phyloP scores from a whole-genome alignment of 2,113 vertebrate species.

The Epinephelus fuscoguttatus region DNA sequence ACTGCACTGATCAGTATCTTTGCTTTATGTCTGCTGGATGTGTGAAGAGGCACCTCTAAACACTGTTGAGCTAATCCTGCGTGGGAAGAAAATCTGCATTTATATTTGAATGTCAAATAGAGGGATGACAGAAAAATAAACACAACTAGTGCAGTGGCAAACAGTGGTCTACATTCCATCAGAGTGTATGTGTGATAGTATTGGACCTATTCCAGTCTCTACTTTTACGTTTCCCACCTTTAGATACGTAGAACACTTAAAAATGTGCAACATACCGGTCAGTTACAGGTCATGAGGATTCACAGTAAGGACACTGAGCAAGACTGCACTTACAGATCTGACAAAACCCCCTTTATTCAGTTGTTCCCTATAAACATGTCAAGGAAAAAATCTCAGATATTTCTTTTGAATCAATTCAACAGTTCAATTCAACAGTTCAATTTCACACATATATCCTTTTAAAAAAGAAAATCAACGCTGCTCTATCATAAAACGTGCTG shows the following conservation, averaged over 20 bases:
- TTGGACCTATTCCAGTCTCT: neutral
- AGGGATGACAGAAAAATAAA: neutral
- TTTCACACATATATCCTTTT: neutral
- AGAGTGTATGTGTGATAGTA: neutral
- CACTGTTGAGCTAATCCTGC: neutral
- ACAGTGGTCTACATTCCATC: neutral
- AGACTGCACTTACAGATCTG: slow-evolving; percentile 7
- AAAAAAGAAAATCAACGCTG: neutral
- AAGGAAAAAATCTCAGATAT: neutral
- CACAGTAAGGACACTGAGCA: slow-evolving; percentile 2
- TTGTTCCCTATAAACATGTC: slow-evolving; percentile 36
- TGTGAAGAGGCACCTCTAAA: neutral
- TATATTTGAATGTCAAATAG: slow-evolving; percentile 31
- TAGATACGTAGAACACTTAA: neutral
- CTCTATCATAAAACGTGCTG: neutral
- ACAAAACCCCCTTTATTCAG: slow-evolving; percentile 8
- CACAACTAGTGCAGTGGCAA: neutral
- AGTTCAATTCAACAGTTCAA: neutral
- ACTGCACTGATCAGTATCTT: neutral
- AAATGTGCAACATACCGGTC: neutral
- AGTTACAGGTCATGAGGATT: neutral
- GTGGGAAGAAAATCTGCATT: neutral
- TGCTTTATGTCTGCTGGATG: neutral
- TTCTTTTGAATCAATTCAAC: neutral
- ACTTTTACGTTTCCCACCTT: neutral